Evolutionary conservation across 2,888 invertebrate genomes (phyloP).

Genomic region (Xanthia icteritia): DNA sequence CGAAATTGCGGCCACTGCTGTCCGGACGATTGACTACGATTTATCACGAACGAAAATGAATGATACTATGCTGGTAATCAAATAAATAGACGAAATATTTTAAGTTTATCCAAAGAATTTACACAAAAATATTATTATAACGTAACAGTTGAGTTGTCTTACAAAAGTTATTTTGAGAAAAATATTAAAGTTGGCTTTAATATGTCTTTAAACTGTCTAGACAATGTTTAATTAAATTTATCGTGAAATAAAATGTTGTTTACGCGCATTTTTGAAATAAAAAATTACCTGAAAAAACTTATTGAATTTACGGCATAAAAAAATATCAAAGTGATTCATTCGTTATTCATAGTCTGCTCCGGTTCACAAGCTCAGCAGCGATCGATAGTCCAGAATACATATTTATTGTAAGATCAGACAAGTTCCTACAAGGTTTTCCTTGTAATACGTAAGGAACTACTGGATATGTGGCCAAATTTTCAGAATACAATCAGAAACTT

Average conservation of each 20-base stretch:
- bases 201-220: no score
- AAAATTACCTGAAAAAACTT: not conserved
- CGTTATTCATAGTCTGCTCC: not conserved
- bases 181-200: not conserved
- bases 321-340: not conserved
- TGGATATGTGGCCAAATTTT: slow-evolving; percentile 9
- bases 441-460: no score
- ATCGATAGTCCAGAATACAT: not conserved
- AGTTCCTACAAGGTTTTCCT: no score
- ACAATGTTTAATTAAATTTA: not conserved
- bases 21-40: not conserved
- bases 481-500: not conserved
- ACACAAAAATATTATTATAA: not conserved
- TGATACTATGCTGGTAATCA: not conserved
- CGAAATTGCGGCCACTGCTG: not conserved
- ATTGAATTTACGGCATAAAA: not conserved
- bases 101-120: not conserved
- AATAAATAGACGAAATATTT: not conserved
- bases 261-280: not conserved
- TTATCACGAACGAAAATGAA: not conserved
- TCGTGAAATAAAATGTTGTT: not conserved
- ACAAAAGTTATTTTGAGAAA: not conserved
- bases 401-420: not conserved
- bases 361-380: not conserved
- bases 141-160: not conserved